These are phyloP conservation scores for Thaumetopoea pityocampa DNA, from an alignment of 1,140 invertebrate species.

Conservation along the genomic window DNA sequence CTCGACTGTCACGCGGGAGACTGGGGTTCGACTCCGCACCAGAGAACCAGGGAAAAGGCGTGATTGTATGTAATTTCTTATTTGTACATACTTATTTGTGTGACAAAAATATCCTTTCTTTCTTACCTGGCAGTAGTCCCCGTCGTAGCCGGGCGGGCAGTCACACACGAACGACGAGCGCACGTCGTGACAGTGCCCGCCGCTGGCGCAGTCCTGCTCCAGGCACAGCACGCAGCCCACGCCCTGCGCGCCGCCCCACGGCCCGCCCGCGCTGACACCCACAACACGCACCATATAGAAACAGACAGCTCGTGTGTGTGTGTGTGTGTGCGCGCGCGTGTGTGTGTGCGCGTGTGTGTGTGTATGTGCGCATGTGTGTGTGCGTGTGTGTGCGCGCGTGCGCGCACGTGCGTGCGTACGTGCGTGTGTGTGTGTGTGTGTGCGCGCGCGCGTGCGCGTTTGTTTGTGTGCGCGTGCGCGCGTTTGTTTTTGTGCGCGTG, in stretches of 20 bases:
- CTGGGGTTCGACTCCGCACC: too few relatives aligned
- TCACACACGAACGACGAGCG: conserved; percentile 87
- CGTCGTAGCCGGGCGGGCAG: conserved; percentile 87
- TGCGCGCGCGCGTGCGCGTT: too few relatives aligned
- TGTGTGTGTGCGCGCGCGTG: too few relatives aligned
- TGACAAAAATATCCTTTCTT: too few relatives aligned
- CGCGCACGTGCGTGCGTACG: conserved; percentile 70
- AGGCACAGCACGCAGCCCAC: conserved; percentile 89
- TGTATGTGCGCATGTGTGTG: too few relatives aligned
- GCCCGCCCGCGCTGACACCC: conserved; percentile 31
- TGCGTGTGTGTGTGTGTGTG: conserved; percentile 68
- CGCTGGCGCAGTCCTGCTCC: conserved; percentile 90
- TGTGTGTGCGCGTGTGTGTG: too few relatives aligned
- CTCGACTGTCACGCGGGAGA: too few relatives aligned
- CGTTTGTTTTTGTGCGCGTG: not conserved
- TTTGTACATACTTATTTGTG: too few relatives aligned
- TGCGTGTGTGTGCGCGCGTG: not conserved
- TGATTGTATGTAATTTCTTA: too few relatives aligned
- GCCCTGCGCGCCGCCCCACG: conserved; percentile 45
- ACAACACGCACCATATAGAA: not conserved
- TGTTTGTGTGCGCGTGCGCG: not conserved
- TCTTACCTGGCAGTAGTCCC: conserved; percentile 83
- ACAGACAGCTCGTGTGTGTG: too few relatives aligned
- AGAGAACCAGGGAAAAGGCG: not conserved
- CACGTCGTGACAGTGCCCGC: conserved; percentile 86